Evolutionary conservation across 2,797 vertebrate species (phyloP), one percentile per base, ranked within the genome.

Genomic region (Melanotaenia parkinsoni): DNA sequence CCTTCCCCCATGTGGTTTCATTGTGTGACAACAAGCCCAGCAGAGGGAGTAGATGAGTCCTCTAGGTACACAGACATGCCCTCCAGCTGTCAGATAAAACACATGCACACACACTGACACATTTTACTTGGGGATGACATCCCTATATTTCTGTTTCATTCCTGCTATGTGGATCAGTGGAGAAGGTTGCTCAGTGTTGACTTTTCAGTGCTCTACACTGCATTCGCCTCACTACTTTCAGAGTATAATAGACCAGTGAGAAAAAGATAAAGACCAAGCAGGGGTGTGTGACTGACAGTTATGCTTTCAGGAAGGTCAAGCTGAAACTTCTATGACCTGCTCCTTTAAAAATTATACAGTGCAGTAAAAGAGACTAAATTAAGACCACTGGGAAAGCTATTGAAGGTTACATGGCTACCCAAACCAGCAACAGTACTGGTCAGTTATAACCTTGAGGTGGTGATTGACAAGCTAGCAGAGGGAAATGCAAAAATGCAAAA

Each of bases 11-110:
- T 58, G 54, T 26, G 50, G 30, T 67, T 65, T 45, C 58, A 58
- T 2, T 43, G 63, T 71, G 51, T 76, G 56, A 58, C 69, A 75
- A 71, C 47, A 67, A 67, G 56, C 68, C 71, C 77, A 75, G 62
- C 68, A 65, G 79, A 88, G 77, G 81, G 77, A 70, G 60, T 32
- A 54, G 37, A 62, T 47, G 54, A 76, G 71, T 38, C 43, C 45
- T 63, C 0, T 37, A 66, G 63, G 51, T 67, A 47, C 56, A 54
- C 37, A 57, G 26, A 74, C 63, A 37, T 20, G 22, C 50, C 43
- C 33, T 33, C 18, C 74, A 74, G 58, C 63, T 69, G 38, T 74
- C 68, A 76, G 50, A 60, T 18, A 22, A 9, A 32, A 24, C n/a
- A 69, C 10, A 59, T 11, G 50, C n/a, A 11, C 8, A 7, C 51